A percentile compares a stretch with the other conserved stretches of the same genome.
These are phyloP conservation scores for Tromatobia lineatoria DNA, from an alignment of 2,888 invertebrate genomes.

Conservation along the genomic window DNA sequence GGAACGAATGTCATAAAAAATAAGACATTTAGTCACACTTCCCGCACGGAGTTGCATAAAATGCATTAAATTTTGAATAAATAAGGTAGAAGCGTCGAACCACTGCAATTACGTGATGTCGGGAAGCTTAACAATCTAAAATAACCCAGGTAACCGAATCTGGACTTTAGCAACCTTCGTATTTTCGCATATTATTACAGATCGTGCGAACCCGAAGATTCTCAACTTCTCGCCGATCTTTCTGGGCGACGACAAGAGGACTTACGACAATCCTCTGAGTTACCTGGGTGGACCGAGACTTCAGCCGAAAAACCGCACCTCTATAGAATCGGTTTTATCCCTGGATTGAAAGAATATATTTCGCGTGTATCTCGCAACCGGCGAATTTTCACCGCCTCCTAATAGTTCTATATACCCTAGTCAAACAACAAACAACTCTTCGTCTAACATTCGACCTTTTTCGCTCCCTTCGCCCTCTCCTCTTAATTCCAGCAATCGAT, in stretches of 20 bases:
- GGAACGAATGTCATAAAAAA: too few species aligned
- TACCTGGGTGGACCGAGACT: conserved; percentile 90
- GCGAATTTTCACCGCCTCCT: conserved; percentile 14
- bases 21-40: too few species aligned
- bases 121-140: too few species aligned
- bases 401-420: conserved; percentile 65
- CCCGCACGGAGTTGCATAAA: too few species aligned
- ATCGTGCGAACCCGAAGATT: conserved; percentile 70
- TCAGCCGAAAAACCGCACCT: conserved; percentile 86
- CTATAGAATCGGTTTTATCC: conserved; percentile 90
- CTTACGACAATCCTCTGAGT: conserved; percentile 90
- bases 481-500: neutral
- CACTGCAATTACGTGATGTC: too few species aligned
- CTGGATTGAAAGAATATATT: conserved; percentile 86
- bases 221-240: conserved; percentile 85
- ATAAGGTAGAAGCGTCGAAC: too few species aligned
- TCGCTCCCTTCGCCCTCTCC: conserved; percentile 7
- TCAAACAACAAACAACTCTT: conserved; percentile 63
- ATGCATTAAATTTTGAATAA: too few species aligned
- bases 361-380: conserved; percentile 18
- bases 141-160: neutral
- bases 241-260: conserved; percentile 87
- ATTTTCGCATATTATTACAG: conserved; percentile 69
- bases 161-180: neutral
- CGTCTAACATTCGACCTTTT: conserved; percentile 47